These are phyloP conservation scores for Microcebus ravelobensis DNA, from an alignment of 2,113 vertebrate genomes.

Conservation along the genomic window DNA sequence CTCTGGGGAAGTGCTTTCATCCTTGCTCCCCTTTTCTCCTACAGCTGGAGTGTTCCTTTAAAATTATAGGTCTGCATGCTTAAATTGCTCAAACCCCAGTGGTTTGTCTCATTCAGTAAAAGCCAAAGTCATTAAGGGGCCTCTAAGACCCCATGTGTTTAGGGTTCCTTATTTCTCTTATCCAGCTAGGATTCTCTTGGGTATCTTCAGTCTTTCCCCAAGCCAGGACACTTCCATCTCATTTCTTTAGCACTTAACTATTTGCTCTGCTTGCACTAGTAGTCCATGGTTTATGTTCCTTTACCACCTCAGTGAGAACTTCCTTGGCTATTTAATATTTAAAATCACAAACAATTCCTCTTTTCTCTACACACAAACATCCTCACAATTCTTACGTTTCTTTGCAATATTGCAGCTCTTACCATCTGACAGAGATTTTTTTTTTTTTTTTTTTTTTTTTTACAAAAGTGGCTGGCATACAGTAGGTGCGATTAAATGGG, in stretches of 20 bases:
- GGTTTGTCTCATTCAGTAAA: not conserved
- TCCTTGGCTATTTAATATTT: not conserved
- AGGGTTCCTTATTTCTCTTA: not conserved
- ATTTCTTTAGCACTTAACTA: not conserved
- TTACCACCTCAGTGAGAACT: not conserved
- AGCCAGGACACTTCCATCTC: not conserved
- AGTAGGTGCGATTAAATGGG: not conserved
- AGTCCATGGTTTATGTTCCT: not conserved
- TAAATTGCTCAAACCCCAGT: not conserved
- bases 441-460: not conserved
- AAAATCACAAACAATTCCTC: not conserved
- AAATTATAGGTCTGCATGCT: not conserved
- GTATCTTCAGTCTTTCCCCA: not conserved
- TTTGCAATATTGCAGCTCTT: not conserved
- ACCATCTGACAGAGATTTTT: not conserved
- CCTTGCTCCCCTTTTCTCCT: not conserved
- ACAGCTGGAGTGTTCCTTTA: not conserved
- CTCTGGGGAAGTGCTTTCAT: not conserved
- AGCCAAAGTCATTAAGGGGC: not conserved
- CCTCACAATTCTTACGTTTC: not conserved
- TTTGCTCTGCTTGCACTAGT: not conserved
- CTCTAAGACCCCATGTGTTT: not conserved
- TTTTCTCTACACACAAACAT: not conserved
- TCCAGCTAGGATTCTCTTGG: not conserved
- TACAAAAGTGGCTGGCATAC: not conserved